Evolutionary conservation across 92 coral and sea anemone species (phyloP), one percentile per base, ranked within the genome.

Genomic region (Epizoanthus rinbou): DNA sequence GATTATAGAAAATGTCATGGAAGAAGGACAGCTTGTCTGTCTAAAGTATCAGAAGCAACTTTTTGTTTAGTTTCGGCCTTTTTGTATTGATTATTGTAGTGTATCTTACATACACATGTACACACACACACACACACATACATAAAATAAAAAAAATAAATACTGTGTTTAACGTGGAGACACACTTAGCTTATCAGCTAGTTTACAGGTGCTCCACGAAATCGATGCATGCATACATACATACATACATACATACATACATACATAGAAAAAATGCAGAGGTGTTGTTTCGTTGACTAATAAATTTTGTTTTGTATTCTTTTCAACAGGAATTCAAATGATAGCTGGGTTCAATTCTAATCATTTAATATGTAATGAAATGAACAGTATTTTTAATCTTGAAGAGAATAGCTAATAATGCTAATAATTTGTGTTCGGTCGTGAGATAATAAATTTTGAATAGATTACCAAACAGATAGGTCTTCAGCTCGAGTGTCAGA

Each of bases 261-360:
- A 9, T 6, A 15, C 23, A 33, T 15, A 24, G 1, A 16, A 33
- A 7, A 10, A 37, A 68, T 6, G 21, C 13, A 24, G 7, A 0
- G 1, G n/a, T 7, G 15, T 53, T 13, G 31, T 45, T 41, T 8
- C 3, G 19, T n/a, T 16, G 58, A 39, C 8, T 15, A 71, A 28
- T 16, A 35, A 3, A 57, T 53, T 33, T 19, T 23, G 22, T 15
- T 47, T 79, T 82, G 80, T 62, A 18, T 53, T 64, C 31, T 19
- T 24, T 70, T 84, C 63, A 50, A 37, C 88, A 92, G 95, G 72
- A 80, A 75, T 63, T 72, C 89, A 9, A 88, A 65, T 13, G 80
- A 87, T 47, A 85, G 86, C 74, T 92, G 95, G 95, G 95, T 89
- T 50, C 95, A 92, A 93, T 92, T 92, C 80, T 92, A 74, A 87